These are phyloP conservation scores for Polypterus bichir DNA, from an alignment of 2,113 vertebrate genomes.

Conservation along the genomic window DNA sequence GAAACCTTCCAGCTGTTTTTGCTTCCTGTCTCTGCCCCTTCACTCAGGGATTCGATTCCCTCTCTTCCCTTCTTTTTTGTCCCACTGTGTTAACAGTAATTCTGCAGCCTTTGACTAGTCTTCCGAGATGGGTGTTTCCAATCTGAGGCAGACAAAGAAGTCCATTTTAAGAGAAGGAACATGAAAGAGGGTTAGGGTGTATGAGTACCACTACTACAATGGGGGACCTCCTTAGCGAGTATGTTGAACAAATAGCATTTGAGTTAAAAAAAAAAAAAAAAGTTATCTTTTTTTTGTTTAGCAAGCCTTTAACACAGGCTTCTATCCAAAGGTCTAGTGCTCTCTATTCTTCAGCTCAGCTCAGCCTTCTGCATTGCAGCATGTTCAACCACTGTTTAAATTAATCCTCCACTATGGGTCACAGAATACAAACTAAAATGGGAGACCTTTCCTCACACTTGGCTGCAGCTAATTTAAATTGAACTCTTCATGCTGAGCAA, in stretches of 20 bases:
- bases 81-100: conserved; percentile 37
- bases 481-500: conserved; percentile 1
- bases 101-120: conserved; percentile 36
- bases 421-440: conserved; percentile 13
- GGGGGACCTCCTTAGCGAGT: conserved; percentile 39
- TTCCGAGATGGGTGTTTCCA: conserved; percentile 31
- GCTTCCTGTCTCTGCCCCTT: conserved; percentile 21
- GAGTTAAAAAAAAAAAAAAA: conserved; percentile 20
- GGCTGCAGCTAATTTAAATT: conserved; percentile 2
- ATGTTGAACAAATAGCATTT: conserved; percentile 43
- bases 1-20: conserved; percentile 24
- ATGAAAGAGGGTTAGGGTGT: conserved; percentile 44
- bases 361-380: not conserved
- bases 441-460: conserved; percentile 5
- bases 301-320: conserved; percentile 14
- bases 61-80: conserved; percentile 21
- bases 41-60: conserved; percentile 22
- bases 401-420: conserved; percentile 13
- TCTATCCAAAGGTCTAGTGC: conserved; percentile 2
- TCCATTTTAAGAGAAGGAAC: conserved; percentile 26
- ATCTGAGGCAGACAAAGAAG: conserved; percentile 38
- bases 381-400: conserved; percentile 14
- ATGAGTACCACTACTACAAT: conserved; percentile 50
- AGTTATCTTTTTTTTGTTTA: conserved; percentile 24
- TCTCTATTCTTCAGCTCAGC: conserved; percentile 7